Conservation (phyloP, 2,113 vertebrate species). For the Sciurus niger region DNA sequence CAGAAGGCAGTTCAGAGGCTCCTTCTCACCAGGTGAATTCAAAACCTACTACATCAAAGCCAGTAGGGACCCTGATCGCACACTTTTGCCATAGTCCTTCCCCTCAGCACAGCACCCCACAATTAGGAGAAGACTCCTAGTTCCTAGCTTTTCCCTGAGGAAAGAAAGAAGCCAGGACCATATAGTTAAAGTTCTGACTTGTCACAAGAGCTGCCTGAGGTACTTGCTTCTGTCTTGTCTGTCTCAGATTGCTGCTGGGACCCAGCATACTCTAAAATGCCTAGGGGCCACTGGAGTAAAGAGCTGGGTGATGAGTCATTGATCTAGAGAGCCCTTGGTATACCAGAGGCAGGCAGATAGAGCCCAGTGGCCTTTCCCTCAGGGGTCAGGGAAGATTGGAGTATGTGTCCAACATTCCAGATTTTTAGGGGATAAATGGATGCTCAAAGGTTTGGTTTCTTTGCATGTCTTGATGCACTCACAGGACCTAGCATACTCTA, state of each 20-base stretch:
- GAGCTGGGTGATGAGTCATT: background rate
- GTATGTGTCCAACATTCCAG: background rate
- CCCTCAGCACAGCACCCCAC: background rate
- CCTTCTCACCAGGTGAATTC: background rate
- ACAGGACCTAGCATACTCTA: background rate
- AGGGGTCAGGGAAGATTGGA: background rate
- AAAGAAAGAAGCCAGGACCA: background rate
- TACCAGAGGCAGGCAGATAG: background rate
- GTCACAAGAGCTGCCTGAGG: background rate
- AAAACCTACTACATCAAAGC: background rate
- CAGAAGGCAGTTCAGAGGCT: background rate
- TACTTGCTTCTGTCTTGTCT: background rate
- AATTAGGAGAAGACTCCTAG: background rate
- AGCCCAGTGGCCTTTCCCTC: background rate
- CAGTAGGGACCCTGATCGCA: background rate
- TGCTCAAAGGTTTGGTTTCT: background rate
- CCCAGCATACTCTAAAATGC: background rate
- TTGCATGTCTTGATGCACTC: background rate
- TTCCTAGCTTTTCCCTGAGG: background rate
- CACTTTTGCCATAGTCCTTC: background rate
- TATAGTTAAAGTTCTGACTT: background rate
- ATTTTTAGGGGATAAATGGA: background rate
- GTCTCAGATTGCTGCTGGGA: background rate
- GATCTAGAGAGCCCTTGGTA: background rate
- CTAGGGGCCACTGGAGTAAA: background rate